These are phyloP conservation scores for Cassiopea andromeda DNA, from an alignment of 30 jellyfish, hydroid and myxozoan genomes.

Conservation along the genomic window DNA sequence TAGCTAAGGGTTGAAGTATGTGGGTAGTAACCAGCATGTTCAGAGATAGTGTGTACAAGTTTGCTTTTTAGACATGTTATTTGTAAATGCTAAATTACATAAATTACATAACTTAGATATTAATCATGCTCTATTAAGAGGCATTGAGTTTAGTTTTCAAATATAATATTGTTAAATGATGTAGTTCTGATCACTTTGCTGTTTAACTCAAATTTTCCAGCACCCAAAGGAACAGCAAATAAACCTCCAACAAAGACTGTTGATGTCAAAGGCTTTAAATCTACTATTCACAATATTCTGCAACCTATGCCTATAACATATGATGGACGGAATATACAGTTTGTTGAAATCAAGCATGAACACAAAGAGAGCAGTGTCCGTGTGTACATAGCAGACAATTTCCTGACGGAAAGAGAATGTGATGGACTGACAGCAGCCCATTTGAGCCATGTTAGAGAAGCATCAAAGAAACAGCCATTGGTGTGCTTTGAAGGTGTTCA, in stretches of 20 bases:
- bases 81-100: no score
- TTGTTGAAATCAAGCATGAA: slow-evolving; percentile 44
- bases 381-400: slow-evolving; percentile 76
- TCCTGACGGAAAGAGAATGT: slow-evolving; percentile 72
- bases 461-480: slow-evolving; percentile 64
- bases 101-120: no score
- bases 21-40: no score
- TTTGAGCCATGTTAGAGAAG: slow-evolving; percentile 39
- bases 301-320: slow-evolving; percentile 4
- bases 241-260: background rate
- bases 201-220: background rate
- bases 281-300: slow-evolving; percentile 47
- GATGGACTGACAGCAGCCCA: slow-evolving; percentile 86
- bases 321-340: slow-evolving; percentile 56
- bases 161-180: no score
- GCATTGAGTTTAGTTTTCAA: no score
- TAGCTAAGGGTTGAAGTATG: no score
- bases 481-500: slow-evolving; percentile 78
- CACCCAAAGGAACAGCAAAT: background rate
- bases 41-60: no score
- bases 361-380: slow-evolving; percentile 69
- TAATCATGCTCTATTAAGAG: no score
- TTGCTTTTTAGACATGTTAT: no score
- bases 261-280: slow-evolving; percentile 12
- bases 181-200: no score